phyloP scores from a whole-genome alignment of 2,888 invertebrate species.

The Drosophila lutescens region DNA sequence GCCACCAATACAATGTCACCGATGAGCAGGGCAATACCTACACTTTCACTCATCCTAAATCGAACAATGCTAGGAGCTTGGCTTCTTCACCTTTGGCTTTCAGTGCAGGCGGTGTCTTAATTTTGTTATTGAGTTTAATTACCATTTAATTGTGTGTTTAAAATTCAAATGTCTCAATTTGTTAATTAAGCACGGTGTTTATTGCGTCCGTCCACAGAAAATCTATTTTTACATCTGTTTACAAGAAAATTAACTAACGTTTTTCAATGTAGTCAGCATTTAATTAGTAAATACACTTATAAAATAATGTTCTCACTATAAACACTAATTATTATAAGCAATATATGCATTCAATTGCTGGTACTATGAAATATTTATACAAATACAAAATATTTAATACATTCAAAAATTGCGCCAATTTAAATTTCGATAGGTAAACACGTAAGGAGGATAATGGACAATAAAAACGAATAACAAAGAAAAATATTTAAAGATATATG shows the following conservation, averaged over 20 bases:
- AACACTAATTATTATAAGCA: not conserved
- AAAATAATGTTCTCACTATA: not conserved
- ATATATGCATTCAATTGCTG: no score
- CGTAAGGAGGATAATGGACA: not conserved
- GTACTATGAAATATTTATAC: not conserved
- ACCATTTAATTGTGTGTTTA: not conserved
- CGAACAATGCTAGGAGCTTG: not conserved
- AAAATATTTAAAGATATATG: not conserved
- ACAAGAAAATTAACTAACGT: not conserved
- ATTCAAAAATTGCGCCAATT: constrained; percentile 1
- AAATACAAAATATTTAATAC: not conserved
- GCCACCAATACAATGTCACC: constrained; percentile 38
- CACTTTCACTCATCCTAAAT: constrained; percentile 25
- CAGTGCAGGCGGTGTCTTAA: constrained; percentile 1
- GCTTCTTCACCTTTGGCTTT: not conserved
- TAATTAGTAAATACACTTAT: no score
- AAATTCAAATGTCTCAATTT: not conserved
- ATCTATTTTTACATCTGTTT: not conserved
- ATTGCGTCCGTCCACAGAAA: not conserved
- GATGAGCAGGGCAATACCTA: constrained; percentile 58
- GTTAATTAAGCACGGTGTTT: not conserved
- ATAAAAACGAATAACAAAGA: not conserved
- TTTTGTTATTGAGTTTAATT: constrained; percentile 9
- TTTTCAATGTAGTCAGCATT: not conserved
- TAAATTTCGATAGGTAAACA: not conserved